phyloP scores from a whole-genome alignment of 2,113 vertebrate genomes.

The Xiphophorus hellerii region DNA sequence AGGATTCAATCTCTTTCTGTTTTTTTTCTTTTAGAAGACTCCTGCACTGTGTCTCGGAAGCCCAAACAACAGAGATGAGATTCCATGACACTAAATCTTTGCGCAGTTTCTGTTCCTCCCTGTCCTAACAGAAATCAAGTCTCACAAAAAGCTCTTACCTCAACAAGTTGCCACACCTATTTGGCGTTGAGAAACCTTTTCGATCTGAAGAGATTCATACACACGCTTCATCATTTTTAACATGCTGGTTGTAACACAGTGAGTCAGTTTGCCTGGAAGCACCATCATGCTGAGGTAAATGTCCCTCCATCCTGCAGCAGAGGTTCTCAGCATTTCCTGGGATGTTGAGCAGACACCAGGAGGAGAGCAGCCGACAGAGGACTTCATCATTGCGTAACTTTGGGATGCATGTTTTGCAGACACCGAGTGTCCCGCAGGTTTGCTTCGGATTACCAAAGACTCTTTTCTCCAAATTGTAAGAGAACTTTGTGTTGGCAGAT shows the following conservation, averaged over 20 bases:
- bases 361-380: constrained; percentile 4
- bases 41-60: not conserved
- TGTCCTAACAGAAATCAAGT: not conserved
- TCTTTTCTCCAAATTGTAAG: not conserved
- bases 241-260: not conserved
- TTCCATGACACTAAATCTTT: not conserved
- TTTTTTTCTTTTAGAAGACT: too few relatives aligned
- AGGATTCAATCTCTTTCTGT: too few relatives aligned
- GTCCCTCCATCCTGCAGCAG: not conserved
- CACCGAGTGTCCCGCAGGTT: not conserved
- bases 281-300: not conserved
- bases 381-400: constrained; percentile 22
- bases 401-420: too few relatives aligned
- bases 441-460: not conserved
- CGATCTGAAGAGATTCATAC: not conserved
- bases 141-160: too few relatives aligned
- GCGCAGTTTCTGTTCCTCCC: not conserved
- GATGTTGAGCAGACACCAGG: constrained; percentile 14
- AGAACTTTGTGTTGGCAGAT: not conserved
- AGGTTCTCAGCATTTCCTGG: not conserved
- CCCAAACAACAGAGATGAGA: not conserved
- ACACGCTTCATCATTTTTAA: not conserved
- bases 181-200: not conserved
- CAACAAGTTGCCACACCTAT: not conserved
- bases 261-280: not conserved